A percentile compares a stretch with the other conserved stretches of the same genome.
phyloP scores from a whole-genome alignment of 2,888 invertebrate genomes.

The Drosophila anomelani region DNA sequence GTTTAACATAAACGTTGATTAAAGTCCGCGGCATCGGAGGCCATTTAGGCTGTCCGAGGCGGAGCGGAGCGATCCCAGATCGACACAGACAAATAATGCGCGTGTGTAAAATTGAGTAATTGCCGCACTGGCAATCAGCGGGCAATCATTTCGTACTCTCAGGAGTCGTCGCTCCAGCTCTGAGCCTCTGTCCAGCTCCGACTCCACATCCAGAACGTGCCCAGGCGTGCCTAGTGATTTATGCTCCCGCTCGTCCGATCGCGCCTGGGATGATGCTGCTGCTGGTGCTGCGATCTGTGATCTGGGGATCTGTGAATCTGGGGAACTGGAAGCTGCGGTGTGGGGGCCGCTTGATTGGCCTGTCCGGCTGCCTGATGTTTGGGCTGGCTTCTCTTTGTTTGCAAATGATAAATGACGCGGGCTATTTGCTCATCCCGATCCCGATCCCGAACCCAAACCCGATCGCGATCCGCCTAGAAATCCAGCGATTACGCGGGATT shows the following conservation, averaged over 20 bases:
- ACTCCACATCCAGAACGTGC: constrained; percentile 40
- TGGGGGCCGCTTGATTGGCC: constrained; percentile 68
- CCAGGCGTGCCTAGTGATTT: constrained; percentile 75
- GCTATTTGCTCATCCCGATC: constrained; percentile 63
- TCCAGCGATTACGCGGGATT: constrained; percentile 62
- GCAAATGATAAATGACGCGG: constrained; percentile 77
- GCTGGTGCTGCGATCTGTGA: constrained; percentile 4
- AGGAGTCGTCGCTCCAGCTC: constrained; percentile 47
- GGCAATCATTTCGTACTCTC: constrained; percentile 73
- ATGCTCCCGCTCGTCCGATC: constrained; percentile 62
- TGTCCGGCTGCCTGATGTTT: constrained; percentile 58
- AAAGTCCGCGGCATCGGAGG: constrained; percentile 62
- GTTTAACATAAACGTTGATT: constrained; percentile 81
- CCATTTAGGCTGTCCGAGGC: constrained; percentile 67
- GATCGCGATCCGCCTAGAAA: constrained; percentile 53
- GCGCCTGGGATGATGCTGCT: constrained; percentile 12
- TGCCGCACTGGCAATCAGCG: constrained; percentile 79
- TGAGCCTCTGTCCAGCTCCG: constrained; percentile 21
- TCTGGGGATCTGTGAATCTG: constrained; percentile 2
- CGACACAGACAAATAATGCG: constrained; percentile 80
- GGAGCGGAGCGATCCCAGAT: constrained; percentile 46
- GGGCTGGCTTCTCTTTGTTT: constrained; percentile 75
- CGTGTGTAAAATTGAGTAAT: constrained; percentile 80
- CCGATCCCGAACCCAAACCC: constrained; percentile 3
- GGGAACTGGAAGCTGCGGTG: constrained; percentile 4